phyloP scores from a whole-genome alignment of 2,888 invertebrate genomes.

The Apotomis capreana region DNA sequence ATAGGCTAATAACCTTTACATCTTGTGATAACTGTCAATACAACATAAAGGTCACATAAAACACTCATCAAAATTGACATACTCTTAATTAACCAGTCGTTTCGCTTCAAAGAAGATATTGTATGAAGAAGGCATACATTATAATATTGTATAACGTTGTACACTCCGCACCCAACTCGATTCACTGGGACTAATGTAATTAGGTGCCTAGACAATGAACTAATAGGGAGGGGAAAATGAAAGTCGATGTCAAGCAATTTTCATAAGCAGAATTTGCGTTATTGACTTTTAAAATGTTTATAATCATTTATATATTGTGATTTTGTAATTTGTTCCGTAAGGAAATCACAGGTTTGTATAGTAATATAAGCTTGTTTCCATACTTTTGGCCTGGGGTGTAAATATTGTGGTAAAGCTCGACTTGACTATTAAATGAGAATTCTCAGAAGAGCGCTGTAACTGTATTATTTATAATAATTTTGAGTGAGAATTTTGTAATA shows the following conservation, averaged over 20 bases:
- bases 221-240: constrained; percentile 47
- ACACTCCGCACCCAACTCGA: constrained; percentile 53
- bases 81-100: neutral
- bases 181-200: constrained; percentile 65
- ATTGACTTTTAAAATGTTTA: too few relatives aligned
- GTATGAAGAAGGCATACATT: constrained; percentile 32
- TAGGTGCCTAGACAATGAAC: constrained; percentile 61
- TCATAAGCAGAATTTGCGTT: too few relatives aligned
- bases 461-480: too few relatives aligned
- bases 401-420: too few relatives aligned
- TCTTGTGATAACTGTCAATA: neutral
- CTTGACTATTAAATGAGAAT: too few relatives aligned
- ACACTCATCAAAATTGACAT: neutral
- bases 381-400: too few relatives aligned
- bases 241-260: constrained; percentile 41
- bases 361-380: too few relatives aligned
- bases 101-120: constrained; percentile 15
- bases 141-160: constrained; percentile 53
- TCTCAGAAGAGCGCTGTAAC: too few relatives aligned
- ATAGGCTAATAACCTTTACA: neutral
- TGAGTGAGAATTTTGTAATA: too few relatives aligned
- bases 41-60: neutral
- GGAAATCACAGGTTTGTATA: too few relatives aligned
- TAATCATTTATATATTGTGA: too few relatives aligned
- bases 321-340: too few relatives aligned